Evolutionary conservation across 2,113 vertebrate genomes (phyloP), one percentile per base, ranked within the genome.

Genomic region (Pterocles burchelli): DNA sequence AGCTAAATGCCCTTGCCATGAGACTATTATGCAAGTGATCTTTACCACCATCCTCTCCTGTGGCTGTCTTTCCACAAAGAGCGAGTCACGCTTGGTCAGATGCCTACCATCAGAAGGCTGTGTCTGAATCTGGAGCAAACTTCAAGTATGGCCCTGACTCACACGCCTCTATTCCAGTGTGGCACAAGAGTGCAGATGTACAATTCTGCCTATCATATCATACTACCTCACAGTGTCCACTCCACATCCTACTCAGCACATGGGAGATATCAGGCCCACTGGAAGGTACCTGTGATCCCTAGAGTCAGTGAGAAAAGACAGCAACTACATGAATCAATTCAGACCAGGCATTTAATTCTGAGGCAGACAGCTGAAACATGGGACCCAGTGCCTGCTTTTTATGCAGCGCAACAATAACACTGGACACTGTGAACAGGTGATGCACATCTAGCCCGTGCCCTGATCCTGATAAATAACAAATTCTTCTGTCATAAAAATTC

Each of bases 171-270:
- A 6, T 16, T 61, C 45, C 86, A 57, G 45, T 7, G 7, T 48
- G 41, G 43, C 19, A 57, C 49, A 63, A 67, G 45, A 68, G 11
- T 8, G 49, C 18, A 65, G 31, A 79, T 2, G 17, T 48, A 66
- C 36, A 78, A 25, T n/a, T 66, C 21, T 46, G 67, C 46, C 54
- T 65, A 61, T 54, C 4, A 4, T 54, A 34, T 31, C 33, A 20
- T 41, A 41, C 41, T 13, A 41, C 2, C 28, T 0, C 0, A 0
- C 7, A 2, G 22, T 14, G 36, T 29, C 38, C 36, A 5, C 43
- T 17, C 63, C 26, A 54, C 9, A 68, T 49, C 45, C 61, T 51
- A 51, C 46, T 51, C 34, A 46, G 72, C 31, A 34, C 17, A 15
- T 3, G 29, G 49, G 31, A 85, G 29, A 46, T 26, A 58, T 8